Base-by-base conservation (phyloP, 2,888 invertebrate genomes). In the Blastobasis lacticolella region DNA sequence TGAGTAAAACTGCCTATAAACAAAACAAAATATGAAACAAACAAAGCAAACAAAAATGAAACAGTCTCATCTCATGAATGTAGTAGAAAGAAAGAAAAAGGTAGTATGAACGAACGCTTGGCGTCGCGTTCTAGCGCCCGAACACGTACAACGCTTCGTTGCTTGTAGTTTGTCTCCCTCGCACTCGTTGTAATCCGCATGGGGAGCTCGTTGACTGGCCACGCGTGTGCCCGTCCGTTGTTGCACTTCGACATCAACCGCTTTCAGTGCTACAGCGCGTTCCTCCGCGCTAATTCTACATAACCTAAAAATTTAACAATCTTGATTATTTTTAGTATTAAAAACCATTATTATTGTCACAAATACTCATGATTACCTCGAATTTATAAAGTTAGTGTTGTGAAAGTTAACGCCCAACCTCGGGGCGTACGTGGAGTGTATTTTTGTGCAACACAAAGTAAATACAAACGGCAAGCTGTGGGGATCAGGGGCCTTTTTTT, bases 401-500 rank as follows among this genome's bases (percentile, higher is more conserved):
- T 86, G 87, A 71, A 73, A 72, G 71, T 75, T 75, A 67, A 75
- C 84, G 84, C 85, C 85, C 81, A 66, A 62, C 57, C 61, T 62
- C 65, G 67, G 79, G 87, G 87, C 80, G 81, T 78, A 63, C 80
- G 86, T 86, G 81, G 75, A 81, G 88, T 88, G 87, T 80, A 81
- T 88, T 88, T 88, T 89, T 89, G 90, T 90, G 90, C 83, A 81
- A 73, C 78, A 81, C 75, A 84, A 86, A 89, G 89, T 86, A 87
- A 83, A 90, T 89, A 91, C 90, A 93, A 92, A 94, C 93, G 93
- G 93, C 96, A 96, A 96, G 93, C 96, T 96, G 96, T 96, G 96
- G 96, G 95, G 96, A 91, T 94, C 95, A 90, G 95, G 95, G 92
- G 95, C 95, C 90, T 96, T 94, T 91, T 95, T 96, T 91, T 94